Evolutionary conservation across 1,140 invertebrate species (phyloP).

Genomic region (Cheumatopsyche charites): DNA sequence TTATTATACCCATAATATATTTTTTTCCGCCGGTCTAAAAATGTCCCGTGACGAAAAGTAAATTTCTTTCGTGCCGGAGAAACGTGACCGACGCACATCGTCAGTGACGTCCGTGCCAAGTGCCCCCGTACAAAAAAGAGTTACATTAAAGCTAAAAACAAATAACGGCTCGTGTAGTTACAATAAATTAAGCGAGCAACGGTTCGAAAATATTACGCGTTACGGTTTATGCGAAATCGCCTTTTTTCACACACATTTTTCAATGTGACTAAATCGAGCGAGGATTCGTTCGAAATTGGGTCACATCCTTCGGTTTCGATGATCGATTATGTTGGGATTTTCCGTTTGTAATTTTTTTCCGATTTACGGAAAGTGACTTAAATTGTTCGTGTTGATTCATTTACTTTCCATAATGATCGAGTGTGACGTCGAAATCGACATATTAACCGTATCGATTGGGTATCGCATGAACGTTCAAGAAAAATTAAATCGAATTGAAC

Average conservation of each 20-base stretch:
- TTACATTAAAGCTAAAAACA: neutral
- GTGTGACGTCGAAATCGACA: too few relatives aligned
- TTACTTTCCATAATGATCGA: too few relatives aligned
- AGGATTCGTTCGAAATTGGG: neutral
- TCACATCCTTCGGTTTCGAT: too few relatives aligned
- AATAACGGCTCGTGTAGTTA: neutral
- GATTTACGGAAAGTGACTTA: too few relatives aligned
- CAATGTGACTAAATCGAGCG: neutral
- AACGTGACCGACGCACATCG: neutral
- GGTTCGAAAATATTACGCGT: neutral
- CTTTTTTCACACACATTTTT: neutral
- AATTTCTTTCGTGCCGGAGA: neutral
- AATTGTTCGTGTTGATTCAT: too few relatives aligned
- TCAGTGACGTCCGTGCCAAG: conserved; percentile 13
- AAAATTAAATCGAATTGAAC: too few relatives aligned
- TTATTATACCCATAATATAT: neutral
- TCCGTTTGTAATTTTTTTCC: too few relatives aligned
- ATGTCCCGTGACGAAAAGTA: conserved; percentile 13
- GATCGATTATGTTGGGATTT: too few relatives aligned
- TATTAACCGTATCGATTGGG: too few relatives aligned
- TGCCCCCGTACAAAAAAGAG: neutral
- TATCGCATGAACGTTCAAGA: too few relatives aligned
- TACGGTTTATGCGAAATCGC: neutral
- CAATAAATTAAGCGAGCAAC: neutral
- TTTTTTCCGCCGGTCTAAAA: conserved; percentile 12